Evolutionary conservation across 1,140 invertebrate genomes (phyloP).

Genomic region (Ylistrum balloti): DNA sequence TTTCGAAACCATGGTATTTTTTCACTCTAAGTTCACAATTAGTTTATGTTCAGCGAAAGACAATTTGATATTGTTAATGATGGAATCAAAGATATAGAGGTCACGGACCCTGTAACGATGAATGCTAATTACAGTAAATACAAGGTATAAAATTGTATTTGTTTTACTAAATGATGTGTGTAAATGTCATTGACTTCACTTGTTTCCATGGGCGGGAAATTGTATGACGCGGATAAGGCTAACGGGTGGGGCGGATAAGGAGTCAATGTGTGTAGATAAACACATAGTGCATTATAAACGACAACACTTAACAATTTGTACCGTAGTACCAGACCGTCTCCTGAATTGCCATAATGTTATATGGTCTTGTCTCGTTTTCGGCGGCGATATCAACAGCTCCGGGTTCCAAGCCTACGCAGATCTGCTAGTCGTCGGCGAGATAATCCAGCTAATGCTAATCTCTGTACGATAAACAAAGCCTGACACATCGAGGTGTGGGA

Average conservation of each 20-base stretch:
- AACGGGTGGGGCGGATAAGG: neutral
- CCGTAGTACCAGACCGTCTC: neutral
- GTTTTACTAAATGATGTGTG: too few relatives aligned
- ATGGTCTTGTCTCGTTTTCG: neutral
- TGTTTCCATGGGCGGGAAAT: neutral
- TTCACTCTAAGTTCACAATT: too few relatives aligned
- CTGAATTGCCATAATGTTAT: neutral
- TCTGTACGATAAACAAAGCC: neutral
- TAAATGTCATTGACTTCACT: neutral
- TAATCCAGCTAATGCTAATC: conserved; percentile 22
- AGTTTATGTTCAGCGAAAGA: too few relatives aligned
- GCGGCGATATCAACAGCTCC: neutral
- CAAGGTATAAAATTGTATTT: too few relatives aligned
- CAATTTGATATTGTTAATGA: too few relatives aligned
- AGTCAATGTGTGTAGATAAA: neutral
- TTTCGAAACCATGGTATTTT: too few relatives aligned
- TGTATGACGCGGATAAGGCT: neutral
- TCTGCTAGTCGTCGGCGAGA: conserved; percentile 16
- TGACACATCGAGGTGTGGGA: conserved; percentile 37
- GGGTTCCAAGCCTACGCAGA: neutral
- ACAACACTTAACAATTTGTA: neutral
- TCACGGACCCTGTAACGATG: too few relatives aligned
- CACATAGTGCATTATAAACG: neutral
- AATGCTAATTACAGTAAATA: too few relatives aligned
- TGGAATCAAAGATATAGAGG: too few relatives aligned